Evolutionary conservation across 2,888 invertebrate species (phyloP).

Genomic region (Eurois occulta): DNA sequence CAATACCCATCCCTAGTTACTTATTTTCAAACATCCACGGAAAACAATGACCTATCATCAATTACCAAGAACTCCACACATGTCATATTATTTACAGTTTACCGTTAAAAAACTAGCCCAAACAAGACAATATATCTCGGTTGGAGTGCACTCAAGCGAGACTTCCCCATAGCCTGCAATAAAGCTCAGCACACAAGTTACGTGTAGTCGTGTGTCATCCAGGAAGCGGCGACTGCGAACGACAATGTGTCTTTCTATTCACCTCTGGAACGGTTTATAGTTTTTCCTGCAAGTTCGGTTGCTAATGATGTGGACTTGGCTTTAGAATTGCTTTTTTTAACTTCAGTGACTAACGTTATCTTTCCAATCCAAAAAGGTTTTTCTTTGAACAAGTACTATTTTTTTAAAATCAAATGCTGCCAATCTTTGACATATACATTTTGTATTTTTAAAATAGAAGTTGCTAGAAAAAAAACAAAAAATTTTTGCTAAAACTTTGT

Average conservation of each 20-base stretch:
- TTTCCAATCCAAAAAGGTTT: neutral
- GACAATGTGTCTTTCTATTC: slow-evolving; percentile 64
- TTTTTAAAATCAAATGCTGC: neutral
- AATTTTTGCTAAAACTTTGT: neutral
- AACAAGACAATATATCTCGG: slow-evolving; percentile 38
- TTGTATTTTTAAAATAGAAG: neutral
- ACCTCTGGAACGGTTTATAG: slow-evolving; percentile 65
- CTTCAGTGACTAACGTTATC: neutral
- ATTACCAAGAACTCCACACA: neutral
- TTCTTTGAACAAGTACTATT: neutral
- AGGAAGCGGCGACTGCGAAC: slow-evolving; percentile 53
- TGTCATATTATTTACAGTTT: slow-evolving; percentile 20
- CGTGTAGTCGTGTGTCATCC: slow-evolving; percentile 55
- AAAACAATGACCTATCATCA: neutral
- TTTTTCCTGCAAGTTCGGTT: slow-evolving; percentile 60
- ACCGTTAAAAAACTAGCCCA: slow-evolving; percentile 37
- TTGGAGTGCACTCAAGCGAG: slow-evolving; percentile 38
- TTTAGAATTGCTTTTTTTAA: slow-evolving; percentile 13
- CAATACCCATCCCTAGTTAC: neutral
- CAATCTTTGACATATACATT: neutral
- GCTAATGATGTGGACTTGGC: slow-evolving; percentile 45
- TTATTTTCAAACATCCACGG: neutral
- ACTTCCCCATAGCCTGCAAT: slow-evolving; percentile 37
- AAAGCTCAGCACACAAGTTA: slow-evolving; percentile 56
- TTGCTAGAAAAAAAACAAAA: too few relatives aligned